A percentile compares a stretch with the other conserved stretches of the same genome.
Evolutionary conservation across 2,888 invertebrate genomes (phyloP).

Genomic region (Exephanes ischioxanthus): DNA sequence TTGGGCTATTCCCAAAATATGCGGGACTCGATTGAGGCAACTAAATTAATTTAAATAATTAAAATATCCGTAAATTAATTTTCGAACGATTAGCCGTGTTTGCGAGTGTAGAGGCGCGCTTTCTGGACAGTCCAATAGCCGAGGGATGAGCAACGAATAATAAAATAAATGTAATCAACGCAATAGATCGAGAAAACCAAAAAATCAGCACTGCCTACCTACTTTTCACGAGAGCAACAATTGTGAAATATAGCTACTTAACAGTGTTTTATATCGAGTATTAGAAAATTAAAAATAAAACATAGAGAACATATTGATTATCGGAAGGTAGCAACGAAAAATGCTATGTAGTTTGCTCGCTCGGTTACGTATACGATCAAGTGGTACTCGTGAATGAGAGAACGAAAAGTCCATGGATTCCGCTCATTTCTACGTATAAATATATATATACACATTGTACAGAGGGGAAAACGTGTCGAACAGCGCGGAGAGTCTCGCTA

Average conservation of each 20-base stretch:
- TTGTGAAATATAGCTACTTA: conserved; percentile 65
- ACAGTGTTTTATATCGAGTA: conserved; percentile 57
- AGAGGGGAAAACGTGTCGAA: conserved; percentile 53
- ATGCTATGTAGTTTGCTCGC: conserved; percentile 47
- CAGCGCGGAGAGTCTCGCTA: conserved; percentile 27
- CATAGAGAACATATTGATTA: conserved; percentile 55
- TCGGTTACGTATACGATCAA: conserved; percentile 37
- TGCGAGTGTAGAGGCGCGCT: conserved; percentile 7
- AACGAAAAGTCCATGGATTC: conserved; percentile 32
- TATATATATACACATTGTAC: conserved; percentile 60
- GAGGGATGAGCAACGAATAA: conserved; percentile 65
- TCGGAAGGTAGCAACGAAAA: conserved; percentile 61
- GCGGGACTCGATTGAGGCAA: not conserved
- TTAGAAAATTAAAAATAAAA: conserved; percentile 51
- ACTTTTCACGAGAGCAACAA: conserved; percentile 70
- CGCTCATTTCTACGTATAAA: conserved; percentile 46
- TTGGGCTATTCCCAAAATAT: not conserved
- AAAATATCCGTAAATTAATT: not conserved
- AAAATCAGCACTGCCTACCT: conserved; percentile 71
- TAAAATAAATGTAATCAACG: conserved; percentile 47
- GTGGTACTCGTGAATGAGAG: conserved; percentile 43
- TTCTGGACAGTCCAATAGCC: conserved; percentile 78
- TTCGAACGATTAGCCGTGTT: not conserved
- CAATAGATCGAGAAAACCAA: conserved; percentile 54
- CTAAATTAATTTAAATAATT: not conserved